phyloP scores from a whole-genome alignment of 2,797 vertebrate genomes.

The Champsocephalus gunnari region DNA sequence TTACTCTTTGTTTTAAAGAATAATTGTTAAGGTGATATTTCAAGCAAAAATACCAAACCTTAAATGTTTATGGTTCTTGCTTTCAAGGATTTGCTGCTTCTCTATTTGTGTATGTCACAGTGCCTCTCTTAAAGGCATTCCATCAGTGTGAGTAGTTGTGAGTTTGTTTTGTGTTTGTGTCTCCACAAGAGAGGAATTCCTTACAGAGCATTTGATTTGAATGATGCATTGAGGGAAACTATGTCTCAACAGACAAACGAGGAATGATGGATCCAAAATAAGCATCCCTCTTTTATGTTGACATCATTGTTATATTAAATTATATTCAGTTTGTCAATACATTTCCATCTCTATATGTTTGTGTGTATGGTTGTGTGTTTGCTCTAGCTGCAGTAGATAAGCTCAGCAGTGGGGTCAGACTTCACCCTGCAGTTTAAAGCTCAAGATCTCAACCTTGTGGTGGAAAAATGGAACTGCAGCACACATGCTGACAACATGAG shows the following conservation, averaged over 20 bases:
- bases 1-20: background rate
- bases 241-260: constrained; percentile 10
- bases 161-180: constrained; percentile 4
- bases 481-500: accelerated
- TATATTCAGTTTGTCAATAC: background rate
- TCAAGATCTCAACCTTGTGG: constrained; percentile 70
- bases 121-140: background rate
- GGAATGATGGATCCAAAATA: background rate
- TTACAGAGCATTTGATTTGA: constrained; percentile 6
- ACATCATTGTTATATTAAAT: background rate
- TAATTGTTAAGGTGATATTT: background rate
- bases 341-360: background rate
- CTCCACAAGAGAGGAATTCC: constrained; percentile 19
- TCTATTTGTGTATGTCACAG: background rate
- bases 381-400: constrained; percentile 7
- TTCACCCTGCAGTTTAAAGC: constrained; percentile 22
- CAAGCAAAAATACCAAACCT: background rate
- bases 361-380: background rate
- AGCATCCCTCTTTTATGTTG: background rate
- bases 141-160: background rate
- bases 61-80: background rate
- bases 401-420: constrained; percentile 28
- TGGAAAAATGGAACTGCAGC: background rate
- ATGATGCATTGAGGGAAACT: background rate
- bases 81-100: background rate